Conservation (phyloP, 2,888 invertebrate genomes). For the Nephrotoma flavescens region DNA sequence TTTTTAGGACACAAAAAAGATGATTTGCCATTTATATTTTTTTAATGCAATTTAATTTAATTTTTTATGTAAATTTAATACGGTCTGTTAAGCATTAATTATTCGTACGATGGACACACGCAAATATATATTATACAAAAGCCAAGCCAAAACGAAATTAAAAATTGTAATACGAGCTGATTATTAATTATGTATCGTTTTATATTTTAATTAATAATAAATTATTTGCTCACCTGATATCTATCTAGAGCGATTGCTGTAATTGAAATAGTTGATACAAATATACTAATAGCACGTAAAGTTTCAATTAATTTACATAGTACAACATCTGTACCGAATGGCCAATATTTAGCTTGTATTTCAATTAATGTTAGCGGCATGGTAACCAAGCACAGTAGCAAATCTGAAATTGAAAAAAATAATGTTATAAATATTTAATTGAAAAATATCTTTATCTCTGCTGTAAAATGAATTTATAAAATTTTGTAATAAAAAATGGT, state of each 20-base stretch:
- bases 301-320: constrained; percentile 77
- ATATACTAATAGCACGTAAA: constrained; percentile 79
- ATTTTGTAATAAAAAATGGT: neutral
- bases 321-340: constrained; percentile 53
- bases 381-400: constrained; percentile 74
- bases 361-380: constrained; percentile 84
- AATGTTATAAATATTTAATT: neutral
- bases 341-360: constrained; percentile 74
- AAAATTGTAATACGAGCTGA: neutral
- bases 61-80: neutral
- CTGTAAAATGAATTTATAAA: neutral
- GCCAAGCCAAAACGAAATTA: neutral
- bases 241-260: constrained; percentile 79
- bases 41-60: too few relatives aligned
- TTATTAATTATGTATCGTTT: neutral
- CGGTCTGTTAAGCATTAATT: neutral
- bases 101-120: neutral
- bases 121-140: neutral
- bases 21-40: neutral
- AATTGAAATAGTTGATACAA: constrained; percentile 86
- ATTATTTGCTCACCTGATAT: constrained; percentile 45
- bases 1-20: neutral
- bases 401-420: constrained; percentile 34
- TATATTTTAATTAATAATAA: neutral
- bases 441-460: too few relatives aligned